Evolutionary conservation across 2,888 invertebrate genomes (phyloP).

Genomic region (Gibbula magus): DNA sequence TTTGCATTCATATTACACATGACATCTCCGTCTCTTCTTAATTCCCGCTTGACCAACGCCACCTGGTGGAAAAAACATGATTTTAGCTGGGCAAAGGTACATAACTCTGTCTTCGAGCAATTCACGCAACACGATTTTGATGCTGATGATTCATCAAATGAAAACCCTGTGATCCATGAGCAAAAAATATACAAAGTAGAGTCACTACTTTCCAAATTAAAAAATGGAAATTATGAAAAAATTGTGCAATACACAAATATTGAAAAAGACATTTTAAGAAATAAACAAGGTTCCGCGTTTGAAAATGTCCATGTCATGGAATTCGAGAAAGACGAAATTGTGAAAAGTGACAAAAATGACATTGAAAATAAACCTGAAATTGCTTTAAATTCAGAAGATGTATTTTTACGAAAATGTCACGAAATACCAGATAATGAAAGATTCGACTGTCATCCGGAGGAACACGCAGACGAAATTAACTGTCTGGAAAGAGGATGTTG

Average conservation of each 20-base stretch:
- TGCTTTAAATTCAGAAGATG: not conserved
- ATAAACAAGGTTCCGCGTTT: no score
- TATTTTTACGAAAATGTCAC: slow-evolving; percentile 30
- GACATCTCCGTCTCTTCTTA: not conserved
- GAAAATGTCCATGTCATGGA: no score
- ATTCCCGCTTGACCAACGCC: not conserved
- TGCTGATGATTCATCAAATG: no score
- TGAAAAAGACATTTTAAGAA: no score
- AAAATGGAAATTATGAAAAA: no score
- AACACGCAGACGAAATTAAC: slow-evolving; percentile 24
- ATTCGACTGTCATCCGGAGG: slow-evolving; percentile 62
- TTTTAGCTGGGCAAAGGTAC: not conserved
- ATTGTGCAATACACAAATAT: no score
- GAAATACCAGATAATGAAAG: slow-evolving; percentile 27
- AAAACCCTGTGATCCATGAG: no score
- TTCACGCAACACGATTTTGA: not conserved
- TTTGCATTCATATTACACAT: not conserved
- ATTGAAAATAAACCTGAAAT: not conserved
- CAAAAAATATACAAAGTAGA: no score
- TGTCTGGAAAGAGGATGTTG: slow-evolving; percentile 58
- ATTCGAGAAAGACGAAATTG: no score
- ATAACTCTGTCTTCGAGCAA: not conserved
- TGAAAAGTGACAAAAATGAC: not conserved
- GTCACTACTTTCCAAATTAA: no score
- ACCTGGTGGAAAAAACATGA: not conserved